Percentiles rank a stretch among this genome's conserved stretches.
These are phyloP conservation scores for Diadumene lineata DNA, from an alignment of 92 coral and sea anemone genomes.

Conservation along the genomic window DNA sequence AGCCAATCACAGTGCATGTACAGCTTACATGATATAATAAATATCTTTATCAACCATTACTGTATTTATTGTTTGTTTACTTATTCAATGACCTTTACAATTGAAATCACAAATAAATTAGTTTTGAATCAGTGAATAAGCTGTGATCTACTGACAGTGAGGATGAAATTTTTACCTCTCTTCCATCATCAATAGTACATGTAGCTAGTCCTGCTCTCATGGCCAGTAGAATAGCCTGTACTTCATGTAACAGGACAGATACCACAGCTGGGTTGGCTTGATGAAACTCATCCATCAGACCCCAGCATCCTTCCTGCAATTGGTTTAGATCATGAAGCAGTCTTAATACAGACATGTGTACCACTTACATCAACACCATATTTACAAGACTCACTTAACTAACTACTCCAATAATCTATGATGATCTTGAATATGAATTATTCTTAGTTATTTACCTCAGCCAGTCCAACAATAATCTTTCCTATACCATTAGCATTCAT, in stretches of 20 bases:
- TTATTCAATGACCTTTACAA: too few relatives aligned
- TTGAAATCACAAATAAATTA: too few relatives aligned
- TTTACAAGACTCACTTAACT: too few relatives aligned
- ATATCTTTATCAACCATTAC: background rate
- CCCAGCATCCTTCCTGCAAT: slow-evolving; percentile 97
- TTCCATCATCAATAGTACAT: slow-evolving; percentile 90
- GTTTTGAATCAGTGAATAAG: too few relatives aligned
- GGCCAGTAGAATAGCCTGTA: slow-evolving; percentile 87
- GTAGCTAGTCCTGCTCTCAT: slow-evolving; percentile 74
- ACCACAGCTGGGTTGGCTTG: slow-evolving; percentile 72
- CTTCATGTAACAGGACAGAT: slow-evolving; percentile 81
- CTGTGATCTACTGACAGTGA: too few relatives aligned
- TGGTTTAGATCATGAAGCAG: too few relatives aligned
- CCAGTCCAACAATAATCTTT: slow-evolving; percentile 83
- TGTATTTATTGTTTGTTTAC: too few relatives aligned
- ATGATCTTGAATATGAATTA: too few relatives aligned
- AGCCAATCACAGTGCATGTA: background rate
- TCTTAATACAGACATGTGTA: too few relatives aligned
- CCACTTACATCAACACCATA: too few relatives aligned
- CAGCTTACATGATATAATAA: background rate
- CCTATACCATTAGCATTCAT: slow-evolving; percentile 82
- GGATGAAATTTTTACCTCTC: slow-evolving; percentile 59
- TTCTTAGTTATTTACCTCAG: slow-evolving; percentile 94
- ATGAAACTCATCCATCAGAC: slow-evolving; percentile 94
- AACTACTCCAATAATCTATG: too few relatives aligned